Base-by-base conservation (phyloP, 2,888 invertebrate genomes). In the Ptychoptera albimana region DNA sequence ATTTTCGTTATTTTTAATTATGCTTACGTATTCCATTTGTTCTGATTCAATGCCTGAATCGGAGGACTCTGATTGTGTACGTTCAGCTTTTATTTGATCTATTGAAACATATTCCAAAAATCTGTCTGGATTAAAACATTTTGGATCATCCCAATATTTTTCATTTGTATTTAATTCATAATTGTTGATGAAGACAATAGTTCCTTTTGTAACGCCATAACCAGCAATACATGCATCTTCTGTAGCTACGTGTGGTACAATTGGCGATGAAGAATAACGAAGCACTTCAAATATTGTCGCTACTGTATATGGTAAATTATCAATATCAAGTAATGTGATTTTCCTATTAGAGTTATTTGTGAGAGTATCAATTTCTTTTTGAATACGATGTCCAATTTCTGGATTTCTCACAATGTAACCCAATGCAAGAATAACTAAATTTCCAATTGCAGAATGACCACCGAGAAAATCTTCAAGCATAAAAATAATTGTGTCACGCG, bases 241-340 rank as follows among this genome's bases (percentile, higher is more conserved):
- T 1, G 82, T 83, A 0, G 89, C 86, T 0, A 87, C 87, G 57
- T 89, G 89, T 0, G 91, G 91, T 0, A 91, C 89, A 46, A 91
- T 89, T 0, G 91, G 89, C 0, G 89, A 89, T 0, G 87, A 86
- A 0, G 83, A 76, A 44, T 78, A 77, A 42, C 91, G 65, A 1
- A 89, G 62, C 1, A 84, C 79, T 66, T 91, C 91, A 53, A 81
- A 72, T 11, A 89, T 73, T 0, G 83, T 79, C 0, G 85, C 86
- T 63, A 86, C 82, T 0, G 85, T 85, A 58, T 82, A 88, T 0
- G 85, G 82, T 67, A 91, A 72, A 2, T 62, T 62, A 1, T 70
- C 65, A 54, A 77, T 73, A 51, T 89, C 83, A 16, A 72, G 64
- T 1, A 87, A 60, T n/a, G 69, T 71, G 0, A 83, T 73, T 12